A percentile compares a stretch with the other conserved stretches of the same genome.
Conservation (phyloP, 1,140 invertebrate species). For the Zaprionus davidi region DNA sequence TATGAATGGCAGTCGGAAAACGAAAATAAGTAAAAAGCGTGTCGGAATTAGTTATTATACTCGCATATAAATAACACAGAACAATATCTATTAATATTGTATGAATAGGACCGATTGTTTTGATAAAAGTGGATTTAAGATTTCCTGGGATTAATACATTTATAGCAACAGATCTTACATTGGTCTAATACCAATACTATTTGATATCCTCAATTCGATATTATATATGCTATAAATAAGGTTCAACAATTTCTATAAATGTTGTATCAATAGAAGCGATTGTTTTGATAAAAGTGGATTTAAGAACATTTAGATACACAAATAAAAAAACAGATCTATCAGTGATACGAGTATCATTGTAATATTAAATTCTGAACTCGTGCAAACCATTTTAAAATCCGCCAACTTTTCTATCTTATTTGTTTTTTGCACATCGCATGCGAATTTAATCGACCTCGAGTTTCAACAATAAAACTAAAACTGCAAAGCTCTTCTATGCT, state of each 20-base stretch:
- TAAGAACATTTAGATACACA: background rate
- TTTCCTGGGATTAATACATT: background rate
- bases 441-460: background rate
- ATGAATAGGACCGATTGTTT: background rate
- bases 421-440: background rate
- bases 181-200: too few relatives aligned
- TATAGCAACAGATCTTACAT: background rate
- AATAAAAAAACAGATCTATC: too few relatives aligned
- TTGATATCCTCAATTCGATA: background rate
- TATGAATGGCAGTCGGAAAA: background rate
- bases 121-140: background rate
- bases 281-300: background rate
- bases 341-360: too few relatives aligned
- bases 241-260: background rate
- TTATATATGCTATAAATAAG: background rate
- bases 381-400: background rate
- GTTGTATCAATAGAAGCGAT: background rate
- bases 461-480: background rate
- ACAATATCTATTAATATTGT: background rate
- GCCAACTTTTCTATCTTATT: background rate
- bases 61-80: background rate
- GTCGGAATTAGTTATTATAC: background rate
- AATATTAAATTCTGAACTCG: background rate
- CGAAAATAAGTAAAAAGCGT: background rate
- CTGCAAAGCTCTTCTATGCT: background rate